A percentile compares a stretch with the other conserved stretches of the same genome.
Conservation (phyloP, 1,140 invertebrate genomes). For the Hylyphantes graminicola region DNA sequence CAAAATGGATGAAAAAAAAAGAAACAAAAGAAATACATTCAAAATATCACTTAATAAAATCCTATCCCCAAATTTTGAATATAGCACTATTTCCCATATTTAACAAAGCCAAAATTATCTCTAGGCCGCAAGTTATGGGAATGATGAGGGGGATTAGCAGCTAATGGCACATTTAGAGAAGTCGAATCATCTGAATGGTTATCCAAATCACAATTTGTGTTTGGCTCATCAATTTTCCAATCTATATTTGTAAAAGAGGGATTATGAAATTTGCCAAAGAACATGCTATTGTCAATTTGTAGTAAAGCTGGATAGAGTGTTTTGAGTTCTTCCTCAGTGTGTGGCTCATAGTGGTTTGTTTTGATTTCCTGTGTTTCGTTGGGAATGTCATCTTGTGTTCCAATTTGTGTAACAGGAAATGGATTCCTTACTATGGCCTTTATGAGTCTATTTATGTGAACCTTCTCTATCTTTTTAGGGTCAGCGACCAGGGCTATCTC, state of each 20-base stretch:
- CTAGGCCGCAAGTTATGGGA: conserved; percentile 1
- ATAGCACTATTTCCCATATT: not conserved
- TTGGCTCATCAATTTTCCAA: not conserved
- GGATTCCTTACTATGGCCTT: not conserved
- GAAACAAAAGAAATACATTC: no score
- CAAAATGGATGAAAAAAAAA: no score
- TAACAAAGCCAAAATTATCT: not conserved
- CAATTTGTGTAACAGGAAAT: not conserved
- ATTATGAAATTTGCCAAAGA: no score
- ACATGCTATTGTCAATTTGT: no score
- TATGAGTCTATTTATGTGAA: not conserved
- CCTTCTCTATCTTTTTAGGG: not conserved
- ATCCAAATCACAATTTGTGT: not conserved
- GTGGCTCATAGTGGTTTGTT: not conserved
- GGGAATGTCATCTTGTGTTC: not conserved
- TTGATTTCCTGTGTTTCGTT: not conserved
- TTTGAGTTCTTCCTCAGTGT: not conserved
- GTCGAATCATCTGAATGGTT: not conserved
- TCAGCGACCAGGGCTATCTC: not conserved
- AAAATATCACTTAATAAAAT: no score
- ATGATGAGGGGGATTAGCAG: not conserved
- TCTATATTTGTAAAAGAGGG: no score
- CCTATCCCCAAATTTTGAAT: no score
- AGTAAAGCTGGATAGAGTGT: not conserved
- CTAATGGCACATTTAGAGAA: not conserved